Base-by-base conservation (phyloP, 2,888 invertebrate genomes). In the Pristionchus maxplancki region DNA sequence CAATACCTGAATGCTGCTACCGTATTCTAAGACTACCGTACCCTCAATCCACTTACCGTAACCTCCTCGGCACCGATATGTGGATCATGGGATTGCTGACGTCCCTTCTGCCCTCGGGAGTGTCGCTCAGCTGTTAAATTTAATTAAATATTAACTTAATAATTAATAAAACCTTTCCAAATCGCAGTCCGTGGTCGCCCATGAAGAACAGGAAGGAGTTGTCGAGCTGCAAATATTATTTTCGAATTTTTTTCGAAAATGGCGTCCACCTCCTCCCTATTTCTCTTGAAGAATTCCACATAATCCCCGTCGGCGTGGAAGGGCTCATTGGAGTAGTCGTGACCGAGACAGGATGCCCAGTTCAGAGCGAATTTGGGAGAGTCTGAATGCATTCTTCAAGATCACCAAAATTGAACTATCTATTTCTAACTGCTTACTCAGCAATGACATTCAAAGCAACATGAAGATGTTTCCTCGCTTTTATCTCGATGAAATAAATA, bases 141-240 rank as follows among this genome's bases (percentile, higher is more conserved):
- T 1, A 15, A 67, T 2, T 67, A 67, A 6, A 31, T 64, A 20
- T 67, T 34, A 34, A 34, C 15, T 58, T 6, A 58, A 8, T 24
- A n/a, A 24, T 58, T 58, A n/a, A 58, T 24, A 13, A 24, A 58
- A 67, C 50, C 86, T 71, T 71, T 28, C 48, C 86, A 24, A 71
- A 78, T 15, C 92, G 88, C 5, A 91, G 84, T 15, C 92, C 92
- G 82, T 92, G 92, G 64, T 92, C 92, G 11, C 91, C 92, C 88
- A 92, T 90, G 24, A 92, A 53, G 83, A 92, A 50, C 17, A 50
- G 20, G 50, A 50, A 50, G 11, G 50, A 50, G 50, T 50, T 50
- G 17, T 50, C 50, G 17, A 50, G 50, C 50, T 50, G 50, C 50
- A 50, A 48, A 48, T 15, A 50, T 20, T 1, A 8, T 5, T 9